phyloP scores from a whole-genome alignment of 2,888 invertebrate species.

The Dromius quadrimaculatus region DNA sequence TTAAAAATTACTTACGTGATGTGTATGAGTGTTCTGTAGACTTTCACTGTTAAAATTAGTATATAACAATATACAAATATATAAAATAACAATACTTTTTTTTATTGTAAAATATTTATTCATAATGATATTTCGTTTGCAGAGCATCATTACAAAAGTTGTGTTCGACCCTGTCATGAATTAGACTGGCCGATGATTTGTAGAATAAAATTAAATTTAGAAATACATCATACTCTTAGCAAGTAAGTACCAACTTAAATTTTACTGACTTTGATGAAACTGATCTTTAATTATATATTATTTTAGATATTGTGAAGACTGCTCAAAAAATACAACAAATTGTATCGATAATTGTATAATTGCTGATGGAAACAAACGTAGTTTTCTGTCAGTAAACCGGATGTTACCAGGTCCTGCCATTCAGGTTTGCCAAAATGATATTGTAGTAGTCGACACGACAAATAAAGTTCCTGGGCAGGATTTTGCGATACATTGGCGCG shows the following conservation, averaged over 20 bases:
- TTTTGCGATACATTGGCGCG: slow-evolving; percentile 83
- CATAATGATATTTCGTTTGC: slow-evolving; percentile 62
- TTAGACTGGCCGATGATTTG: slow-evolving; percentile 85
- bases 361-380: slow-evolving; percentile 74
- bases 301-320: slow-evolving; percentile 75
- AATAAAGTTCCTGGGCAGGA: slow-evolving; percentile 78
- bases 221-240: slow-evolving; percentile 78
- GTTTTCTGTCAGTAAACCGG: slow-evolving; percentile 77
- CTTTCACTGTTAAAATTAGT: too few relatives aligned
- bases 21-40: too few relatives aligned
- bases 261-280: slow-evolving; percentile 8
- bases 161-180: slow-evolving; percentile 82
- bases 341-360: slow-evolving; percentile 75
- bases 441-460: slow-evolving; percentile 78
- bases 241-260: slow-evolving; percentile 68
- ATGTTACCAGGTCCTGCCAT: slow-evolving; percentile 74
- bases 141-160: slow-evolving; percentile 81
- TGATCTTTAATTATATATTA: slow-evolving; percentile 16
- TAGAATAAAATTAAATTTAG: slow-evolving; percentile 79
- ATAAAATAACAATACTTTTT: too few relatives aligned
- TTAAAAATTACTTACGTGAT: too few relatives aligned
- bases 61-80: too few relatives aligned
- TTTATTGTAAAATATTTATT: background rate
- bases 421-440: slow-evolving; percentile 79
- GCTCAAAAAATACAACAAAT: slow-evolving; percentile 72